Evolutionary conservation across 2,888 invertebrate species (phyloP), one percentile per base, ranked within the genome.

Genomic region (Agriopis aurantiaria): DNA sequence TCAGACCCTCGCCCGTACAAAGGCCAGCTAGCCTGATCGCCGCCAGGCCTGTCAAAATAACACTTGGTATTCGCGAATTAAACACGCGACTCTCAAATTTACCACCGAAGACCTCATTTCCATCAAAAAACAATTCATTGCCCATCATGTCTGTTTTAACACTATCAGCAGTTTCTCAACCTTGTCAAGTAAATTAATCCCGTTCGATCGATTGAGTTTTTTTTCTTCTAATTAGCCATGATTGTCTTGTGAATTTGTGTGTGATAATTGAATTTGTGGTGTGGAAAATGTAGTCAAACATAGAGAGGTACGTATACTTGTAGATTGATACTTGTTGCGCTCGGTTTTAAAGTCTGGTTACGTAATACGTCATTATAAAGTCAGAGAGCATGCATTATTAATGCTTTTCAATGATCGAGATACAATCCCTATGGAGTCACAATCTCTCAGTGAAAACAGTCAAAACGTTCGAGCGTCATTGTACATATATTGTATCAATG

Each of bases 41-140:
- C 79, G 85, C 85, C 80, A 81, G 85, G 86, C 82, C 87, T 90
- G 90, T 92, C 91, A 91, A 91, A 93, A 91, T 91, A 91, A 84
- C 78, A 88, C 84, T 82, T 78, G 82, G 80, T 82, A 81, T 86
- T 85, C 82, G 85, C 84, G 81, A 87, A 85, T 81, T 83, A 80
- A 75, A 75, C 84, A 85, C 84, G 83, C 84, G 80, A 81, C 68
- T 72, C 69, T 70, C 76, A 71, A 60, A 73, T 69, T 72, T 56
- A 63, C 52, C 43, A 61, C 58, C 45, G 48, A 71, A 74, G 58
- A 71, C 60, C 62, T 51, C 14, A 58, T 65, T 69, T 52, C 11
- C n/a, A 41, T 6, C 6, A 40, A 45, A 43, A 9, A 55, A 65
- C 52, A 51, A 40, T 51, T 41, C 8, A 2, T 56, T 41, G 9